Evolutionary conservation across 2,888 invertebrate genomes (phyloP).

Genomic region (Hirtodrosophila alboralis): DNA sequence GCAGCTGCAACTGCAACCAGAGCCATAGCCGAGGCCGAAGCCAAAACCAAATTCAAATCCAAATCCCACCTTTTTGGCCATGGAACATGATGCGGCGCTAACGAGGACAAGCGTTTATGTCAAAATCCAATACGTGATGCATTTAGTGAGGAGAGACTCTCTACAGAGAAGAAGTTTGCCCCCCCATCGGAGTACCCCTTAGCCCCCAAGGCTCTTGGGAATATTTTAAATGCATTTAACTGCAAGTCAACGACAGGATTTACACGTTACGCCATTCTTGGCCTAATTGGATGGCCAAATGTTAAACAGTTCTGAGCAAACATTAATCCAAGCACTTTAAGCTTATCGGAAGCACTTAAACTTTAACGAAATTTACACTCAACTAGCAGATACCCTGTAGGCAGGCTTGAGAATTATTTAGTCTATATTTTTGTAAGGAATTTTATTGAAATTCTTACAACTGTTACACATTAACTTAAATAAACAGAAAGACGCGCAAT

Average conservation of each 20-base stretch:
- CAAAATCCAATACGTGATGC: constrained; percentile 81
- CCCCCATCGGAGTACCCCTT: not conserved
- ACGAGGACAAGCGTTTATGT: constrained; percentile 81
- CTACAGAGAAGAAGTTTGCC: constrained; percentile 9
- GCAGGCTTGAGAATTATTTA: too few relatives aligned
- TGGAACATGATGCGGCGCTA: constrained; percentile 76
- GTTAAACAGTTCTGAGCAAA: constrained; percentile 31
- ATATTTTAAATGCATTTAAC: constrained; percentile 71
- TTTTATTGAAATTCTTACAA: too few relatives aligned
- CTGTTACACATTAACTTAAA: too few relatives aligned
- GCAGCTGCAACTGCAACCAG: constrained; percentile 32
- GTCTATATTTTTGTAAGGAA: too few relatives aligned
- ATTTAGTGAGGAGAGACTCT: constrained; percentile 55
- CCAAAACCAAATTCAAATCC: constrained; percentile 34
- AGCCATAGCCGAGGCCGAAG: constrained; percentile 7
- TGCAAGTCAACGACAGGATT: constrained; percentile 63
- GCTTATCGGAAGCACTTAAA: constrained; percentile 10
- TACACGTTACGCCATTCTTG: constrained; percentile 76
- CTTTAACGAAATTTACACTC: not conserved
- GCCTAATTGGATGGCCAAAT: constrained; percentile 73
- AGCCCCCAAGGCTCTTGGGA: constrained; percentile 14
- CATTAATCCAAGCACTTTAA: constrained; percentile 33
- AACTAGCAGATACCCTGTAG: too few relatives aligned
- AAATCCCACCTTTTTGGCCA: constrained; percentile 46
- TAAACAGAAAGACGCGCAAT: too few relatives aligned